A percentile compares a stretch with the other conserved stretches of the same genome.
phyloP scores from a whole-genome alignment of 2,888 invertebrate species.

The Synanthedon vespiformis region DNA sequence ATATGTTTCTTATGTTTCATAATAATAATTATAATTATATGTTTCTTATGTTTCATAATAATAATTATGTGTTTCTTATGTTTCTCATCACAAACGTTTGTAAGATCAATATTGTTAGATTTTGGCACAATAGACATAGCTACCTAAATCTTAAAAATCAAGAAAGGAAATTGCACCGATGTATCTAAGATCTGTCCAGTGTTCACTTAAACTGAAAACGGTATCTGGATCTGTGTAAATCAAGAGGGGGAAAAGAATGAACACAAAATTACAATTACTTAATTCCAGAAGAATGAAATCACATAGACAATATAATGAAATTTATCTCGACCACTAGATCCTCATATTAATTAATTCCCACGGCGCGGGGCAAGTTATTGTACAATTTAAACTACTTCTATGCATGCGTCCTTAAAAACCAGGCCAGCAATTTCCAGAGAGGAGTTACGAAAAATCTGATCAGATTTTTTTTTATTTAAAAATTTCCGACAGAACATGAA shows the following conservation, averaged over 20 bases:
- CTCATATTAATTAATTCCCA: neutral
- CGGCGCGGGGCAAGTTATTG: neutral
- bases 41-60: no score
- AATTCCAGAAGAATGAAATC: no score
- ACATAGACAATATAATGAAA: no score
- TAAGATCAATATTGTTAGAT: conserved; percentile 10
- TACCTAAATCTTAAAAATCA: neutral
- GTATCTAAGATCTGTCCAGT: conserved; percentile 34
- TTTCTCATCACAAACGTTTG: no score
- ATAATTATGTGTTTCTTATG: no score
- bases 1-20: no score
- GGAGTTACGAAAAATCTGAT: no score
- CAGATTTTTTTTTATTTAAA: no score
- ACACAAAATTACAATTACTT: no score
- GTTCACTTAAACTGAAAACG: conserved; percentile 26
- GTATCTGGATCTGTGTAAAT: conserved; percentile 47
- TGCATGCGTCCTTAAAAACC: conserved; percentile 3
- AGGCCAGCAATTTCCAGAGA: conserved; percentile 5
- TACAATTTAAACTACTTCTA: neutral
- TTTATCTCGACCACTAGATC: no score
- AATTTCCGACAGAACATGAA: no score
- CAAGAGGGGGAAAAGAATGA: conserved; percentile 7
- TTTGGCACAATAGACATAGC: neutral
- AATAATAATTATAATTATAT: no score
- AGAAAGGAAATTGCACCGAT: conserved; percentile 45